These are phyloP conservation scores for Tapirus indicus DNA, from an alignment of 2,797 vertebrate genomes.

Conservation along the genomic window DNA sequence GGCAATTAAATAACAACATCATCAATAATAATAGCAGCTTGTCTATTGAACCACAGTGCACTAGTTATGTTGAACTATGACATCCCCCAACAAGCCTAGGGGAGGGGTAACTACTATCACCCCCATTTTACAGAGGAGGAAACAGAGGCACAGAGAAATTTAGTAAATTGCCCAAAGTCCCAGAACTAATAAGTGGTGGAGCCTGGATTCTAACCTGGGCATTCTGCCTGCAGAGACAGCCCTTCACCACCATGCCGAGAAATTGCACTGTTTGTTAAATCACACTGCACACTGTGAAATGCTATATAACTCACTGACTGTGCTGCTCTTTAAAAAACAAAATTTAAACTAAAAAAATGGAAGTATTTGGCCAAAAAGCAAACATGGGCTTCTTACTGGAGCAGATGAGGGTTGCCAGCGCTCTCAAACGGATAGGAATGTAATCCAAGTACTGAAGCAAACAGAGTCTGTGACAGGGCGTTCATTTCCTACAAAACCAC, in stretches of 20 bases:
- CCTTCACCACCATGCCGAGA: neutral
- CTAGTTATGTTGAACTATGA: neutral
- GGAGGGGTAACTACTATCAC: neutral
- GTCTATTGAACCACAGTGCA: neutral
- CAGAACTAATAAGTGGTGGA: neutral
- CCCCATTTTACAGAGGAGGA: neutral
- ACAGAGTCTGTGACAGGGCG: neutral
- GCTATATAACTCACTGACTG: neutral
- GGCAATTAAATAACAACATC: neutral
- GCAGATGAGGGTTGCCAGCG: neutral
- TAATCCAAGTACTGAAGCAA: neutral
- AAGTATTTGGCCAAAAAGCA: slow-evolving; percentile 51
- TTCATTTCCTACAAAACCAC: slow-evolving; percentile 67
- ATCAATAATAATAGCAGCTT: neutral
- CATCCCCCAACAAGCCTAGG: neutral
- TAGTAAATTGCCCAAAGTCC: neutral
- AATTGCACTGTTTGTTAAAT: neutral
- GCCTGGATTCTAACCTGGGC: neutral
- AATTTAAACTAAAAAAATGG: slow-evolving; percentile 36
- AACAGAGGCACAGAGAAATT: neutral
- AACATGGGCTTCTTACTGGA: neutral
- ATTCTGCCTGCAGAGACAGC: neutral
- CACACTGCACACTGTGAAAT: neutral
- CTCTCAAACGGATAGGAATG: neutral
- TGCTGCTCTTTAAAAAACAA: slow-evolving; percentile 34